phyloP scores from a whole-genome alignment of 30 jellyfish, hydroid and myxozoan genomes.

The Hydra vulgaris region DNA sequence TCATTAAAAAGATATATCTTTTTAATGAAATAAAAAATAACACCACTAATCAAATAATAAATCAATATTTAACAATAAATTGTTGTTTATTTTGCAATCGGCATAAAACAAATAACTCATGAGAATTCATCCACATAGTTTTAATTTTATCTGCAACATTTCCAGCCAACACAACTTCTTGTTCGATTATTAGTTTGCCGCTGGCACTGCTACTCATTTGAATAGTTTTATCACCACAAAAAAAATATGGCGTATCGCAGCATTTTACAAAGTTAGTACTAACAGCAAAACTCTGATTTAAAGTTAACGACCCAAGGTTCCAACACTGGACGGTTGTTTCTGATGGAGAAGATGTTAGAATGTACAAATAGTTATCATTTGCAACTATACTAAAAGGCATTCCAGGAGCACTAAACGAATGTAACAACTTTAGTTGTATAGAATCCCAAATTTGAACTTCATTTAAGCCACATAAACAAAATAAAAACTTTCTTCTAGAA shows the following conservation, averaged over 20 bases:
- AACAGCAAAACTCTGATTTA: background rate
- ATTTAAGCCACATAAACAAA: conserved; percentile 29
- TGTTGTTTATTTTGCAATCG: background rate
- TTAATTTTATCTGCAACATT: background rate
- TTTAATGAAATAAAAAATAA: too few species aligned
- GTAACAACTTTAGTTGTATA: conserved; percentile 7
- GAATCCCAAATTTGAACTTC: conserved; percentile 72
- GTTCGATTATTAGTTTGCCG: conserved; percentile 6
- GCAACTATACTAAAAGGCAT: conserved; percentile 6
- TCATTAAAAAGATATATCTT: too few species aligned
- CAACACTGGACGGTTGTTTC: conserved; percentile 18
- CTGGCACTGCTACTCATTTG: conserved; percentile 9
- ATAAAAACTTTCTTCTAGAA: conserved; percentile 57
- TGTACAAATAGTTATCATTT: conserved; percentile 8
- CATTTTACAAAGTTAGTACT: conserved; percentile 12
- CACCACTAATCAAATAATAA: too few species aligned
- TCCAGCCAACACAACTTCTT: background rate
- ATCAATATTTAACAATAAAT: conserved; percentile 11
- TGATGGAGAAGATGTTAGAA: background rate
- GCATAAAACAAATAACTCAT: conserved; percentile 7
- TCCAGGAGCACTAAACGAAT: background rate
- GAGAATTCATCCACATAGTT: conserved; percentile 8
- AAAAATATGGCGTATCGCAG: conserved; percentile 12
- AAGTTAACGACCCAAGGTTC: conserved; percentile 20
- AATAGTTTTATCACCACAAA: conserved; percentile 14